Conservation (phyloP, 2,797 vertebrate genomes). For the Gouania willdenowi region DNA sequence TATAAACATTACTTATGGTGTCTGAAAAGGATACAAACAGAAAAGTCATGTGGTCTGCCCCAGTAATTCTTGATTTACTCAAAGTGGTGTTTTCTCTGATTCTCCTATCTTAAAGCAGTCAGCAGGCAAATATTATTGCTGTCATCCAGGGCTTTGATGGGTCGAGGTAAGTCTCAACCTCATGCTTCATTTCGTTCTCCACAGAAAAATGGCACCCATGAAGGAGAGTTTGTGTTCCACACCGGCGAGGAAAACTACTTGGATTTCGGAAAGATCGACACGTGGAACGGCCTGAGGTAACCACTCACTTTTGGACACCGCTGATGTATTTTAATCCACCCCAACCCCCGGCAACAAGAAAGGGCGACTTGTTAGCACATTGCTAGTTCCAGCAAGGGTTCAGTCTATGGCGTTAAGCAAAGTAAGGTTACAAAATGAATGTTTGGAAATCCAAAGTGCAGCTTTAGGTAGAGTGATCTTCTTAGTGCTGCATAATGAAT, state of each 20-base stretch:
- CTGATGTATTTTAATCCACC: too few relatives aligned
- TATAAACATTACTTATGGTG: too few relatives aligned
- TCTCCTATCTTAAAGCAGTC: too few relatives aligned
- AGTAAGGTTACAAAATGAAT: conserved; percentile 35
- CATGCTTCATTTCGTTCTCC: conserved; percentile 11
- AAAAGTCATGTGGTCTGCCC: too few relatives aligned
- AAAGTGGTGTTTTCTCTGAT: neutral
- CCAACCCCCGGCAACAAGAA: too few relatives aligned
- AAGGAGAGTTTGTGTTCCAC: conserved; percentile 82
- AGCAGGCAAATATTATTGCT: conserved; percentile 1
- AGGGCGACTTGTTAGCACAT: neutral
- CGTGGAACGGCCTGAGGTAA: conserved; percentile 81
- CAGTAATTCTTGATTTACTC: too few relatives aligned
- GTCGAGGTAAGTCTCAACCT: conserved; percentile 11
- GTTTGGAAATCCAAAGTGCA: conserved; percentile 21
- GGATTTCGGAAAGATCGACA: conserved; percentile 81
- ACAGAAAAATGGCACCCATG: conserved; percentile 81
- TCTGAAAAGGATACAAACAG: too few relatives aligned
- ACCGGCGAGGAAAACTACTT: conserved; percentile 78
- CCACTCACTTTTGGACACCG: too few relatives aligned
- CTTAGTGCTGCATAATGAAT: too few relatives aligned
- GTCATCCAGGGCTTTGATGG: neutral
- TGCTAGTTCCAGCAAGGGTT: conserved; percentile 25
- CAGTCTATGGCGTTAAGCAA: conserved; percentile 9
- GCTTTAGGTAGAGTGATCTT: too few relatives aligned